These are phyloP conservation scores for Catharus minimus DNA, from an alignment of 2,113 vertebrate genomes.

Conservation along the genomic window DNA sequence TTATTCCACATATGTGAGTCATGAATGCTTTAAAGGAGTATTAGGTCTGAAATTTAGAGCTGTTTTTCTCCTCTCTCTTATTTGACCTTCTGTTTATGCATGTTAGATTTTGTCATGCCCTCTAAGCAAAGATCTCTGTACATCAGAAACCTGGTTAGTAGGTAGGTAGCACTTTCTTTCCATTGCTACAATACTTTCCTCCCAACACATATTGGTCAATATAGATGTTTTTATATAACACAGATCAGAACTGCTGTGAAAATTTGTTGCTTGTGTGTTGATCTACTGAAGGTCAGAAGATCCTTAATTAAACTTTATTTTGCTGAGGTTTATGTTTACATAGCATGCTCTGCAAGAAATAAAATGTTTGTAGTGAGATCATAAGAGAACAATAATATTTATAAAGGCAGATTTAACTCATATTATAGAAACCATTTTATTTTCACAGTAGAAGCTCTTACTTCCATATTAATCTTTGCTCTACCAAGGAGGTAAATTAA, in stretches of 20 bases:
- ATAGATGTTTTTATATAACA: neutral
- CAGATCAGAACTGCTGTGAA: neutral
- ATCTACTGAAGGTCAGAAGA: neutral
- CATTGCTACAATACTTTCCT: neutral
- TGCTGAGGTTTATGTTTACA: conserved; percentile 4
- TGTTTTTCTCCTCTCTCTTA: neutral
- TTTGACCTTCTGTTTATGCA: neutral
- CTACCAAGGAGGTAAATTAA: neutral
- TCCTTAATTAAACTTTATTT: neutral
- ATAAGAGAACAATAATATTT: neutral
- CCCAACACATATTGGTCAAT: neutral
- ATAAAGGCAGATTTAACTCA: neutral
- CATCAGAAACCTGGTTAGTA: neutral
- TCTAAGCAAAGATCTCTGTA: neutral
- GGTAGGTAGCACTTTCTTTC: neutral
- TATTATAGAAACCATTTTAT: neutral
- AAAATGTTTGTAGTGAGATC: neutral
- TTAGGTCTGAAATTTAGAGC: neutral
- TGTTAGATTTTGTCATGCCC: neutral
- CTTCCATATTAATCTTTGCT: neutral
- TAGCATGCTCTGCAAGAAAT: neutral
- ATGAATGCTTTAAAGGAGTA: neutral
- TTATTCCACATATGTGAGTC: neutral
- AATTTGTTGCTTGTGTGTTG: neutral
- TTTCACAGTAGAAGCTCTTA: neutral